Conservation (phyloP, 2,113 vertebrate genomes). For the Tautogolabrus adspersus region DNA sequence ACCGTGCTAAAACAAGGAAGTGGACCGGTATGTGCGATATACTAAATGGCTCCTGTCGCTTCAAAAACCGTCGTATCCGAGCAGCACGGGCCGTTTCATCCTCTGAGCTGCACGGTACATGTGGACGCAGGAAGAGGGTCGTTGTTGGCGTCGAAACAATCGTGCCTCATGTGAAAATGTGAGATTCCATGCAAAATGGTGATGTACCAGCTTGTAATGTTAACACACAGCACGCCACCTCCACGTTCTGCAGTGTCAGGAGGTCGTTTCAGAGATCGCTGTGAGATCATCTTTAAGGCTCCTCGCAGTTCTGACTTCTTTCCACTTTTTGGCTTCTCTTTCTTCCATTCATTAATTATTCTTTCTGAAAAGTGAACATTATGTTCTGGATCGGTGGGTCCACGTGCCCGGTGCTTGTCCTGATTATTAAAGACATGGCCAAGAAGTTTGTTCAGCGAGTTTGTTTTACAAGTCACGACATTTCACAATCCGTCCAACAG, state of each 20-base stretch:
- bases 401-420: background rate
- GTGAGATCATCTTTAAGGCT: background rate
- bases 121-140: no score
- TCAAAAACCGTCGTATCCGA: no score
- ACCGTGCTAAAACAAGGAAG: no score
- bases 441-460: background rate
- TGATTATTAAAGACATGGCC: background rate
- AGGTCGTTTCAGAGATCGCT: background rate
- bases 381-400: background rate
- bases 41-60: no score
- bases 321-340: background rate
- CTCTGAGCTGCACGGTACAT: no score
- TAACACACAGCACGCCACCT: background rate
- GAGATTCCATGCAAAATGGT: no score
- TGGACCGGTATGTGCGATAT: no score
- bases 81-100: no score
- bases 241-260: background rate
- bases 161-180: no score
- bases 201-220: no score
- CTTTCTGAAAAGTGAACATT: constrained; percentile 1
- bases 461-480: background rate
- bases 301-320: constrained; percentile 4
- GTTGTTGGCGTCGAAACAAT: no score
- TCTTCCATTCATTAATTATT: constrained; percentile 32
- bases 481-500: background rate